These are phyloP conservation scores for Meda fulgida DNA, from an alignment of 2,797 vertebrate genomes.

Conservation along the genomic window DNA sequence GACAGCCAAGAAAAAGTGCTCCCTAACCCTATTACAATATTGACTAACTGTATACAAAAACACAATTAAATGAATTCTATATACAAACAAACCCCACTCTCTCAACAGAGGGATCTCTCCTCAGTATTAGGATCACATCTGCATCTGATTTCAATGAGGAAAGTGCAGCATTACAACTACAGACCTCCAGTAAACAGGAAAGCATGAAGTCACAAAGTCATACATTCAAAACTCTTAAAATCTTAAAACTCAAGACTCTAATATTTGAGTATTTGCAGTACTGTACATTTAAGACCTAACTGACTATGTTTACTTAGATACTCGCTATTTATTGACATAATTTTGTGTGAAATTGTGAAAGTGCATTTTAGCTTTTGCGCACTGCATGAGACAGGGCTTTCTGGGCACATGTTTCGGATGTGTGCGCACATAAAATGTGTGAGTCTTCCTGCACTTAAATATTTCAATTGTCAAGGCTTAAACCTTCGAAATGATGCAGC, in stretches of 20 bases:
- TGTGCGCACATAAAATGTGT: too few relatives aligned
- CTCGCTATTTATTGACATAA: too few relatives aligned
- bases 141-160: slow-evolving; percentile 37
- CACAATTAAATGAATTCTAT: slow-evolving; percentile 57
- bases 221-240: slow-evolving; percentile 1
- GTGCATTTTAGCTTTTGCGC: too few relatives aligned
- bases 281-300: too few relatives aligned
- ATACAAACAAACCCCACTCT: slow-evolving; percentile 46
- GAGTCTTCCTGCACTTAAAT: too few relatives aligned
- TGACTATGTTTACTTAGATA: too few relatives aligned
- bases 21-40: slow-evolving; percentile 64
- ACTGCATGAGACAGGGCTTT: too few relatives aligned
- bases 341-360: too few relatives aligned
- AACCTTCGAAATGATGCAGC: too few relatives aligned
- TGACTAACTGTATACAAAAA: slow-evolving; percentile 61
- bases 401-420: too few relatives aligned
- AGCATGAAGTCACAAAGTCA: slow-evolving; percentile 16
- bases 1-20: slow-evolving; percentile 62
- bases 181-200: slow-evolving; percentile 33
- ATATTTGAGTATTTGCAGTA: background rate
- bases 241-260: too few relatives aligned
- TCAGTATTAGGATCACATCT: slow-evolving; percentile 41
- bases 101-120: slow-evolving; percentile 22
- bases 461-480: too few relatives aligned
- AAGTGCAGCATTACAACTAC: slow-evolving; percentile 7